Evolutionary conservation across 1,140 invertebrate genomes (phyloP), one percentile per base, ranked within the genome.

Genomic region (Diorhabda carinulata): DNA sequence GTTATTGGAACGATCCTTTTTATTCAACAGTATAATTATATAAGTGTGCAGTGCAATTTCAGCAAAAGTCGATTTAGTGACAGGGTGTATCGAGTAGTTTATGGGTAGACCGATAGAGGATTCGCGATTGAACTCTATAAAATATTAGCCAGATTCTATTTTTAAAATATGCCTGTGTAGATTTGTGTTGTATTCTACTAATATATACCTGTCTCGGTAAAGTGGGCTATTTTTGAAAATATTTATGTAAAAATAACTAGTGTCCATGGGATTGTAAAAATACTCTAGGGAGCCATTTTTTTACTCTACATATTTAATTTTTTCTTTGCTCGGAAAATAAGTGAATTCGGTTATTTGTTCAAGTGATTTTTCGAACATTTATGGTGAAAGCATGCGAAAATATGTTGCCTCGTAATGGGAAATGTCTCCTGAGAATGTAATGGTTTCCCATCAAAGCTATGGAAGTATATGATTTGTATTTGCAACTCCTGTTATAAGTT

Each of bases 21-120:
- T 57, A 61, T 25, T 42, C 56, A 47, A 44, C 57, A 62, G 62
- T 45, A 57, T 65, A 42, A 62, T 62, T 71, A 61, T 52, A 8
- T 64, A 64, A 64, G 8, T 56, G 63, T 64, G 63, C 41, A 56
- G 45, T 64, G 63, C 63, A 52, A 64, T 64, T 64, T 64, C 7
- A 56, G 9, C 10, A 70, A 74, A 76, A 74, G 73, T 78, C 74
- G 76, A 75, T 78, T 74, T 73, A 61, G 71, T 70, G 76, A 70
- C 77, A 75, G 77, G 77, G 77, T 78, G 77, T 78, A 78, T 76
- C 73, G 71, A 76, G 75, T 80, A 80, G 78, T 80, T 78, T 79
- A 77, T 78, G 70, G 65, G 70, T 71, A 73, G 74, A 72, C 77
- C 78, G 79, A 77, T 73, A 78, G 76, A 79, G 76, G 63, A 75